Evolutionary conservation across 2,113 vertebrate genomes (phyloP), one percentile per base, ranked within the genome.

Genomic region (Baryphthengus martii): DNA sequence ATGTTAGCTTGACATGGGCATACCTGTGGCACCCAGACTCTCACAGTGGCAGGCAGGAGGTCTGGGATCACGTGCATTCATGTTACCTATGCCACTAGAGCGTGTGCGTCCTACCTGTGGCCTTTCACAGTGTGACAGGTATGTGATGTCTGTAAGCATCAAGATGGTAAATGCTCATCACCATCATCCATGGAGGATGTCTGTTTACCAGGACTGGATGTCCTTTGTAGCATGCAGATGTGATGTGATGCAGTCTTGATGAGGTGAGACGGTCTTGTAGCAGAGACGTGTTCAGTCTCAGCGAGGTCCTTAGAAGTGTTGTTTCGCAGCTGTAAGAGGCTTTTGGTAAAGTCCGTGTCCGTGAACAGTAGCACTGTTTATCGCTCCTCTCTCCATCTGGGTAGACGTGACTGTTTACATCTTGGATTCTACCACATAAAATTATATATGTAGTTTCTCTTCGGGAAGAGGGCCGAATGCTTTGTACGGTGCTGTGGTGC

Each of bases 21-120:
- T n/a, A 29, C 25, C 7, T 1, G 19, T 20, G 55, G 19, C 67
- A 50, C 31, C 44, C 39, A 68, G 5, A 28, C 23, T 58, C 31
- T n/a, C 0, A 1, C 17, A 33, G 40, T 0, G 1, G 56, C 4
- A 4, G 0, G 4, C 5, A 8, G 24, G 44, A 74, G 35, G 58
- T n/a, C 10, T 52, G 40, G 50, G 42, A 42, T 72, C 49, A 3
- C 9, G 0, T 8, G 11, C 17, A 2, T 42, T 65, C 31, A 6
- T 6, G 35, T 28, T 10, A 15, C 16, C 55, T 45, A 65, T 67
- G 56, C 31, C 5, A 15, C 31, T 7, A 35, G 19, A 29, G 40
- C 0, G 0, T 26, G 39, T 28, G 17, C 3, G 2, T 40, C 66
- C 58, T 80, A 1, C 37, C 49, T 26, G 75, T 52, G 31, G 45